Evolutionary conservation across 2,113 vertebrate species (phyloP).

Genomic region (Azemiops feae): DNA sequence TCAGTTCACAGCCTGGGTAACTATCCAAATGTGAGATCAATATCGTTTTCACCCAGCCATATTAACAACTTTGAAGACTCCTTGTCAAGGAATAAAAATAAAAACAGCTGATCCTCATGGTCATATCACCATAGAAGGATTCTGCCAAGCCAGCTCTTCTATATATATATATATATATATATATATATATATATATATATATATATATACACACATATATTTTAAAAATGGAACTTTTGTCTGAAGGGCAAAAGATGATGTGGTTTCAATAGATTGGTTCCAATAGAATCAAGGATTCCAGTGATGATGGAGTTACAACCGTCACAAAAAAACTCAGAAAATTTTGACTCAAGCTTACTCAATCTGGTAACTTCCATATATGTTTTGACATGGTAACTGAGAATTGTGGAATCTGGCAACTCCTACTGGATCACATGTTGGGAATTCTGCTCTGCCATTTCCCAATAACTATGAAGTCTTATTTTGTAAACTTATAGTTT

Average conservation of each 20-base stretch:
- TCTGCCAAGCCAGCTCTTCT: slow-evolving; percentile 14
- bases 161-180: neutral
- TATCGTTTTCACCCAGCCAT: slow-evolving; percentile 22
- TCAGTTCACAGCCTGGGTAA: neutral
- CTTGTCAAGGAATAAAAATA: slow-evolving; percentile 23
- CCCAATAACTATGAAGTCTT: neutral
- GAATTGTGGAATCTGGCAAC: neutral
- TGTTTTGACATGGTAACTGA: neutral
- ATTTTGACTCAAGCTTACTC: neutral
- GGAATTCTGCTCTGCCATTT: neutral
- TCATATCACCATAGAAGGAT: slow-evolving; percentile 13
- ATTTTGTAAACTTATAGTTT: neutral
- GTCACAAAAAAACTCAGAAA: neutral
- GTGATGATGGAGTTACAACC: neutral
- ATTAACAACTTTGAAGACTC: slow-evolving; percentile 30
- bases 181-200: too few relatives aligned
- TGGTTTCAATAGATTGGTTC: neutral
- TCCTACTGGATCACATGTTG: neutral
- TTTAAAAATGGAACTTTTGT: neutral
- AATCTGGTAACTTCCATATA: neutral
- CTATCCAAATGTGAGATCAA: neutral
- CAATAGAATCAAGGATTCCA: neutral
- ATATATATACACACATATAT: too few relatives aligned
- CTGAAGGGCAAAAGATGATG: slow-evolving; percentile 15
- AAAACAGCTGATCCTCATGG: neutral